These are phyloP conservation scores for Caprella mutica DNA, from an alignment of 2,888 invertebrate species.

Conservation along the genomic window DNA sequence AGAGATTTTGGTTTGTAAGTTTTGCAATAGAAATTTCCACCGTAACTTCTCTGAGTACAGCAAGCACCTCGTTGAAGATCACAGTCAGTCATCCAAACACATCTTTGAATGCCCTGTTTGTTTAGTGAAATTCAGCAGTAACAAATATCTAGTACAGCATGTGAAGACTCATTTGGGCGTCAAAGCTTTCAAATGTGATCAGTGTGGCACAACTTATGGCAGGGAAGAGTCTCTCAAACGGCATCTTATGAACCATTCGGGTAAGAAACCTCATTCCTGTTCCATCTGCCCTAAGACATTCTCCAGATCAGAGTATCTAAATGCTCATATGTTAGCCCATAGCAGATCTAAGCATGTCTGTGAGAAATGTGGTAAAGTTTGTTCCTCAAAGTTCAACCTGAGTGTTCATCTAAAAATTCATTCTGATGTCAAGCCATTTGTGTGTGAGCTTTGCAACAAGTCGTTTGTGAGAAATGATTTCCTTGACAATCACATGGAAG, in stretches of 20 bases:
- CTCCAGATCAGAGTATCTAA: conserved; percentile 22
- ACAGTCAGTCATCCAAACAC: conserved; percentile 14
- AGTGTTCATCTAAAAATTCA: conserved; percentile 24
- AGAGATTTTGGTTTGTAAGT: conserved; percentile 16
- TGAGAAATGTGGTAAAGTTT: conserved; percentile 23
- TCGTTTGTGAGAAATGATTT: conserved; percentile 25
- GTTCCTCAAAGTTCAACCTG: conserved; percentile 26
- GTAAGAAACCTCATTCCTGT: conserved; percentile 21
- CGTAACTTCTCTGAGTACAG: conserved; percentile 17
- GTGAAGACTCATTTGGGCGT: conserved; percentile 24
- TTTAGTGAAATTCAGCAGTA: conserved; percentile 17
- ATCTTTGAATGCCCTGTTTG: conserved; percentile 28
- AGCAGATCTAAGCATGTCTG: conserved; percentile 23
- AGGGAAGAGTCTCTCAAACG: conserved; percentile 24
- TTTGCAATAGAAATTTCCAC: conserved; percentile 22
- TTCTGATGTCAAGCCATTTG: conserved; percentile 24
- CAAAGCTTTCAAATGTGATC: conserved; percentile 19
- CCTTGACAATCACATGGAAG: conserved; percentile 24
- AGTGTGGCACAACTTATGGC: conserved; percentile 28
- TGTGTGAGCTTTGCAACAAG: conserved; percentile 27
- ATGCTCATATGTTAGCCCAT: conserved; percentile 23
- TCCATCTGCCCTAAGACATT: conserved; percentile 27
- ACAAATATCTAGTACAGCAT: conserved; percentile 25
- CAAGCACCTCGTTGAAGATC: conserved; percentile 21
- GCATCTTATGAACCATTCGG: conserved; percentile 20